Percentiles rank a stretch among this genome's conserved stretches.
These are phyloP conservation scores for Trissolcus basalis DNA, from an alignment of 1,140 invertebrate species.

Conservation along the genomic window DNA sequence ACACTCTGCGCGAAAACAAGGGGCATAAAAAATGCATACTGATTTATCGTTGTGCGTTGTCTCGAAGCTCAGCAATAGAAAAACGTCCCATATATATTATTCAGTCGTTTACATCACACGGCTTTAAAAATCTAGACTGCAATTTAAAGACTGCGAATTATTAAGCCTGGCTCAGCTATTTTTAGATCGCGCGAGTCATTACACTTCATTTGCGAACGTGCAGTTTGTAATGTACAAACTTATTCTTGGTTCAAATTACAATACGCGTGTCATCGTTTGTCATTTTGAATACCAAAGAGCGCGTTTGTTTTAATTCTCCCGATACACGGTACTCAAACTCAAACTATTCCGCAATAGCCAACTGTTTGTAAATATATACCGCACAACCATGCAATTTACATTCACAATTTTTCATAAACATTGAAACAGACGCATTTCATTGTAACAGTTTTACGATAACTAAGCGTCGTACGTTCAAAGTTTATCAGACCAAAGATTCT, in stretches of 20 bases:
- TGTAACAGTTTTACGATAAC: no score
- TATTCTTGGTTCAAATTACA: slow-evolving; percentile 7
- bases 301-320: no score
- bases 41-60: slow-evolving; percentile 31
- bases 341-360: no score
- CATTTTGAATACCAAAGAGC: slow-evolving; percentile 9
- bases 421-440: no score
- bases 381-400: no score
- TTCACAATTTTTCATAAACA: no score
- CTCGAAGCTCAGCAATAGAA: slow-evolving; percentile 23
- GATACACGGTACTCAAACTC: no score
- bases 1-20: slow-evolving; percentile 27
- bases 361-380: no score
- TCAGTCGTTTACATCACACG: slow-evolving; percentile 36
- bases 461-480: no score
- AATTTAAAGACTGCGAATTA: slow-evolving; percentile 34
- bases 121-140: slow-evolving; percentile 37
- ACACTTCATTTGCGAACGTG: slow-evolving; percentile 14
- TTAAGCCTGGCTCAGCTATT: slow-evolving; percentile 29
- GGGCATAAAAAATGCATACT: slow-evolving; percentile 27
- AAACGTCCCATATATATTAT: slow-evolving; percentile 36
- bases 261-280: slow-evolving; percentile 13
- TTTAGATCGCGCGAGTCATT: slow-evolving; percentile 12
- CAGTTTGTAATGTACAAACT: slow-evolving; percentile 13
- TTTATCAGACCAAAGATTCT: no score